phyloP scores from a whole-genome alignment of 2,113 vertebrate genomes.

The Apaloderma vittatum region DNA sequence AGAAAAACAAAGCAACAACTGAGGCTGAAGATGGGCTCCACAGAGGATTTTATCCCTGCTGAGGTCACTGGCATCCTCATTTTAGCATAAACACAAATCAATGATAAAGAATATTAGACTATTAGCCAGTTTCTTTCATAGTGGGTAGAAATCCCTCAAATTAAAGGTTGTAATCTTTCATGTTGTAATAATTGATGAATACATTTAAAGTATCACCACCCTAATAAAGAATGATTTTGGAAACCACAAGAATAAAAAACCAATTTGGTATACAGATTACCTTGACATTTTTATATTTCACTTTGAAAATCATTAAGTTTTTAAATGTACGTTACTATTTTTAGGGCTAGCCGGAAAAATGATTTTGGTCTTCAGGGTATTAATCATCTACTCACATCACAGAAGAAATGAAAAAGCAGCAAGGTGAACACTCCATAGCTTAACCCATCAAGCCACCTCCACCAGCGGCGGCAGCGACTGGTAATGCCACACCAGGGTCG shows the following conservation, averaged over 20 bases:
- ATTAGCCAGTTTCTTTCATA: background rate
- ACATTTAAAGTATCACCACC: background rate
- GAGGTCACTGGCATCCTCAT: background rate
- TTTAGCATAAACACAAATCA: background rate
- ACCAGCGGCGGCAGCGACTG: background rate
- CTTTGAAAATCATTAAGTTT: background rate
- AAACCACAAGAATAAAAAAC: background rate
- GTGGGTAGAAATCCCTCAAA: background rate
- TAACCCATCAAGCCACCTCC: background rate
- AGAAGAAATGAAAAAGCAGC: background rate
- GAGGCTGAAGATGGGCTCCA: background rate
- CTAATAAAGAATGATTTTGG: background rate
- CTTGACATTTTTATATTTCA: slow-evolving; percentile 4
- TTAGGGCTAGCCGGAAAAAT: background rate
- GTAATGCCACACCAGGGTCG: background rate
- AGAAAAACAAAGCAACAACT: background rate
- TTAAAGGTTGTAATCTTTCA: background rate
- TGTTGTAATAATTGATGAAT: slow-evolving; percentile 6
- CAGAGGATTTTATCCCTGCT: background rate
- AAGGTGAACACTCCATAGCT: background rate
- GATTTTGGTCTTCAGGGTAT: background rate
- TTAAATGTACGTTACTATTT: background rate
- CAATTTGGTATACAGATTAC: background rate
- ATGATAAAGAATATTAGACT: background rate
- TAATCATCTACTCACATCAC: background rate